Evolutionary conservation across 2,113 vertebrate genomes (phyloP), one percentile per base, ranked within the genome.

Genomic region (Periophthalmus modestus): DNA sequence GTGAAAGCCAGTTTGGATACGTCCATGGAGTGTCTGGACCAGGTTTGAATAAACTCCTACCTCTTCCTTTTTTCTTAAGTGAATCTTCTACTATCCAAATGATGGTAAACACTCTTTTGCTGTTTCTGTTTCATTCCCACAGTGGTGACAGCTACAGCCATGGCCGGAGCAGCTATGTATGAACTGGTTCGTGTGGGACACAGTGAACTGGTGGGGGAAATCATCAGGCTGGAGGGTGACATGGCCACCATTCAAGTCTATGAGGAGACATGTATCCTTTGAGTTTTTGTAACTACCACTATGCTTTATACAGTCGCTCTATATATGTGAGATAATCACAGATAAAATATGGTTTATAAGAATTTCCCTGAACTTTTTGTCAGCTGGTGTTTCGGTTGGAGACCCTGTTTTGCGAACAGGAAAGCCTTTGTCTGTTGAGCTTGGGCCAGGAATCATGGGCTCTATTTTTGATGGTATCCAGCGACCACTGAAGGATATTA

Each of bases 381-480:
- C 70, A 99, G 97, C 97, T 82, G 97, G 97, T 61, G 97, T 99
- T 75, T 98, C 94, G 46, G 97, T 99, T 43, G 97, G 97, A 74
- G 97, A 99, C 87, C 97, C 97, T 14, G 97, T 99, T 23, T 94
- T 99, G 43, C 96, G 97, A 9, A 99, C 97, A 7, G 97, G 97
- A 18, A 99, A 99, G 83, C 97, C 97, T 0, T 94, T 99, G 0
- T 99, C 97, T 0, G 97, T 99, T 12, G 97, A 99, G 83, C 86
- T 99, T 67, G 97, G 97, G 16, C 97, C 97, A 73, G 97, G 97
- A 81, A 97, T 97, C 82, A 99, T 99, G 97, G 97, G 97, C 66
- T 96, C 97, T 75, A 99, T 99, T 90, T 99, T 99, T 95, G 97
- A 99, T 78, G 97, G 97, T 83, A 99, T 99, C 87, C 97, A 99